A percentile compares a stretch with the other conserved stretches of the same genome.
phyloP scores from a whole-genome alignment of 2,888 invertebrate genomes.

The Dorcus parallelipipedus region DNA sequence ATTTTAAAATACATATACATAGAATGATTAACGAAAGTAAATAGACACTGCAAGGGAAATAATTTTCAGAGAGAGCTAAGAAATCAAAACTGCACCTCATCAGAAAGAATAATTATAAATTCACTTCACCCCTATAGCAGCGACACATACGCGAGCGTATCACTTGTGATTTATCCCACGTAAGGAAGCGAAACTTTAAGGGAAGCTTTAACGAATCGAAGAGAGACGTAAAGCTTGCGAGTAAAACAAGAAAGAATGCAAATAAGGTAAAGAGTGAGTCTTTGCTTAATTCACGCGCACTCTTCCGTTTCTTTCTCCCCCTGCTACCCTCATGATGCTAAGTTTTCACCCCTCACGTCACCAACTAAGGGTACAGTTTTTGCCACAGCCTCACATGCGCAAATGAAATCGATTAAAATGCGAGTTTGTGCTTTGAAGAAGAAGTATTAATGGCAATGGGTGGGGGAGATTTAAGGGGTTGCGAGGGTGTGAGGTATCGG shows the following conservation, averaged over 20 bases:
- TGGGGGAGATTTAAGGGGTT: conserved; percentile 32
- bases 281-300: conserved; percentile 51
- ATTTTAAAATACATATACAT: too few species aligned
- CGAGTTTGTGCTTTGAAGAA: conserved; percentile 60
- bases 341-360: conserved; percentile 42
- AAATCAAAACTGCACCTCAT: conserved; percentile 24
- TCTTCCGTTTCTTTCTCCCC: conserved; percentile 50
- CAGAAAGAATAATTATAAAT: conserved; percentile 38
- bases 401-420: conserved; percentile 69
- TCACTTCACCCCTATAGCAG: conserved; percentile 33
- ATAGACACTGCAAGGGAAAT: too few species aligned
- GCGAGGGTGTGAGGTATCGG: conserved; percentile 2
- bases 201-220: conserved; percentile 20
- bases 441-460: conserved; percentile 51
- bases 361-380: conserved; percentile 48
- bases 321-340: conserved; percentile 33
- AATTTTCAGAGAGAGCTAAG: too few species aligned
- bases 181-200: conserved; percentile 8
- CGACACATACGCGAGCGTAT: conserved; percentile 18
- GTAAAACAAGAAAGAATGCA: conserved; percentile 44
- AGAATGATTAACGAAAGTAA: too few species aligned
- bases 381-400: conserved; percentile 61
- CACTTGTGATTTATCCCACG: conserved; percentile 7
- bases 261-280: conserved; percentile 49
- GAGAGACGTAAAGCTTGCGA: conserved; percentile 24